Conservation (phyloP, 2,113 vertebrate genomes). For the Indicator indicator region DNA sequence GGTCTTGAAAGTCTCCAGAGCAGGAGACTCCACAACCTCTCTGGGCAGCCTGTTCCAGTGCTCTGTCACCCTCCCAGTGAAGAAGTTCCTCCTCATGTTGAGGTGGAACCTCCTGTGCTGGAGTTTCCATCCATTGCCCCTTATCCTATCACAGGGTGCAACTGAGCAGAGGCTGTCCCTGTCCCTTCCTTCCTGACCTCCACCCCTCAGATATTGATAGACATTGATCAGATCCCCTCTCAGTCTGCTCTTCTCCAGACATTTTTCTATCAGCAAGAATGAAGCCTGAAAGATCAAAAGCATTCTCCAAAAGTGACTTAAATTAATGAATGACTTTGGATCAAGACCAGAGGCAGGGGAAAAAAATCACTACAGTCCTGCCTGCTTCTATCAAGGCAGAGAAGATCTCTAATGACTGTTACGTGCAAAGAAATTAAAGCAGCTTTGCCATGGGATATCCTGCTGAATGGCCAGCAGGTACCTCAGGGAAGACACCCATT, state of each 20-base stretch:
- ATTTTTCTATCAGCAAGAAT: not conserved
- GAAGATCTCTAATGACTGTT: not conserved
- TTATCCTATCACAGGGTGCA: no score
- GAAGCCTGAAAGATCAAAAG: not conserved
- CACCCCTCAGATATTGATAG: no score
- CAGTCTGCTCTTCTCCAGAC: not conserved
- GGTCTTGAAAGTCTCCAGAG: no score
- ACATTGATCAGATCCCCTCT: no score
- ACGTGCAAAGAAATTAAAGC: fast-evolving
- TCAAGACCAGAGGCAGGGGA: not conserved
- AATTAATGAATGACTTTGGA: not conserved
- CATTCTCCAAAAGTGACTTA: not conserved
- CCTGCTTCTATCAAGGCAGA: not conserved
- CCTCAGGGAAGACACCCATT: not conserved
- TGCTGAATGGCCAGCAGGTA: not conserved
- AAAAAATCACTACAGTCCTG: not conserved
- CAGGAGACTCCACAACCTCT: no score
- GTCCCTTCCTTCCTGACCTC: no score
- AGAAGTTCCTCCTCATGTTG: no score
- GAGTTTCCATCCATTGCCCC: no score
- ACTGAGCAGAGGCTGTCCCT: no score
- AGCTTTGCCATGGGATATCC: not conserved
- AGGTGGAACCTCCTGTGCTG: no score
- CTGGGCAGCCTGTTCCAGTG: no score
- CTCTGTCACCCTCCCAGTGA: no score